phyloP scores from a whole-genome alignment of 2,888 invertebrate species.

The Philereme vetulata region DNA sequence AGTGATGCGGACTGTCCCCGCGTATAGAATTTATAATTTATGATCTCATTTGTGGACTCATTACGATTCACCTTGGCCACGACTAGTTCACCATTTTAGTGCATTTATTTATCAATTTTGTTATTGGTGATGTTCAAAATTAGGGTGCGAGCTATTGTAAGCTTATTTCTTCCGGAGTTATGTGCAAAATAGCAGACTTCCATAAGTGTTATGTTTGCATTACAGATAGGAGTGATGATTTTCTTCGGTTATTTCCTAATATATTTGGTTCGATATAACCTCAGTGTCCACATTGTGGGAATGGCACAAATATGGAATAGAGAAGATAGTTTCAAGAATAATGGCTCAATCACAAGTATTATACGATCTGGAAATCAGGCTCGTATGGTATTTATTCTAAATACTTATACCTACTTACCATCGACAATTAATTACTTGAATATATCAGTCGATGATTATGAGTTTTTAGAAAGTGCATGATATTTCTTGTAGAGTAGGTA shows the following conservation, averaged over 20 bases:
- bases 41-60: constrained; percentile 11
- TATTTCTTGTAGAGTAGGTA: no score
- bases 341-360: constrained; percentile 9
- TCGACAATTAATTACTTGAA: background rate
- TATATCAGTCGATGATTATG: background rate
- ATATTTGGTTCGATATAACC: constrained; percentile 68
- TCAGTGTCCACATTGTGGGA: constrained; percentile 76
- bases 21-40: constrained; percentile 1
- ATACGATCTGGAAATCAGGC: constrained; percentile 3
- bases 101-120: constrained; percentile 34
- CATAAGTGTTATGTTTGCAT: constrained; percentile 3
- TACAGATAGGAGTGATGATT: constrained; percentile 79
- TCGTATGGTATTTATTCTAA: constrained; percentile 15
- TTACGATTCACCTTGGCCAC: constrained; percentile 45
- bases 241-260: constrained; percentile 81
- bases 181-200: constrained; percentile 6
- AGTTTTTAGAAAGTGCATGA: no score
- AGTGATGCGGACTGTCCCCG: no score
- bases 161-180: constrained; percentile 38
- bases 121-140: constrained; percentile 61
- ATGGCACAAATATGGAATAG: constrained; percentile 61
- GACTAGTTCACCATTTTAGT: constrained; percentile 28
- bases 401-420: background rate
- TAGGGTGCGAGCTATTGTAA: constrained; percentile 69
- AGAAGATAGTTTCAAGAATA: constrained; percentile 26